Evolutionary conservation across 2,888 invertebrate species (phyloP).

Genomic region (Salticus scenicus): DNA sequence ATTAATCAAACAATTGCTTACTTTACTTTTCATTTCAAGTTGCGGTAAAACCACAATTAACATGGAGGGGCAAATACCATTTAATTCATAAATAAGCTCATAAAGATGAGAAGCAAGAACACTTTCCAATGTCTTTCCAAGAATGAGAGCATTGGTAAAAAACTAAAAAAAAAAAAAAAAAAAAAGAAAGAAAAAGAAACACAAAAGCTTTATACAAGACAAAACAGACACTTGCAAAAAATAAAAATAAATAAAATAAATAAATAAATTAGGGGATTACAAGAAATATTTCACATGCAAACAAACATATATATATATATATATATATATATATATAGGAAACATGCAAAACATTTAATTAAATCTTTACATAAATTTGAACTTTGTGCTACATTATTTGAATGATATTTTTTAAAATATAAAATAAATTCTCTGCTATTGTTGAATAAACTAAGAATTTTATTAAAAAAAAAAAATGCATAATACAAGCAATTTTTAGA

Average conservation of each 20-base stretch:
- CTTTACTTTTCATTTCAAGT: conserved; percentile 87
- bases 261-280: background rate
- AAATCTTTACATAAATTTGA: too few relatives aligned
- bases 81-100: conserved; percentile 95
- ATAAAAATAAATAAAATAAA: background rate
- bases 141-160: conserved; percentile 94
- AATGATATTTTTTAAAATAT: too few relatives aligned
- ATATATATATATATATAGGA: too few relatives aligned
- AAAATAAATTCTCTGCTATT: too few relatives aligned
- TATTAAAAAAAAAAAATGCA: too few relatives aligned
- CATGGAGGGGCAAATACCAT: conserved; percentile 91
- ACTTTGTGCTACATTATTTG: too few relatives aligned
- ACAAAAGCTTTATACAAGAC: background rate
- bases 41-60: conserved; percentile 90
- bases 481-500: too few relatives aligned
- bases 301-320: too few relatives aligned
- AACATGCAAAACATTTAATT: too few relatives aligned
- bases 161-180: conserved; percentile 88
- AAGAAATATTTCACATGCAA: too few relatives aligned
- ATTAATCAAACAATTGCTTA: too few relatives aligned
- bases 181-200: background rate
- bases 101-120: conserved; percentile 80
- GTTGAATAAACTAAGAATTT: too few relatives aligned
- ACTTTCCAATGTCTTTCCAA: conserved; percentile 84
- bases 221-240: background rate